Percentiles rank a stretch among this genome's conserved stretches.
Conservation (phyloP, 2,888 invertebrate genomes). For the Encarsia formosa region DNA sequence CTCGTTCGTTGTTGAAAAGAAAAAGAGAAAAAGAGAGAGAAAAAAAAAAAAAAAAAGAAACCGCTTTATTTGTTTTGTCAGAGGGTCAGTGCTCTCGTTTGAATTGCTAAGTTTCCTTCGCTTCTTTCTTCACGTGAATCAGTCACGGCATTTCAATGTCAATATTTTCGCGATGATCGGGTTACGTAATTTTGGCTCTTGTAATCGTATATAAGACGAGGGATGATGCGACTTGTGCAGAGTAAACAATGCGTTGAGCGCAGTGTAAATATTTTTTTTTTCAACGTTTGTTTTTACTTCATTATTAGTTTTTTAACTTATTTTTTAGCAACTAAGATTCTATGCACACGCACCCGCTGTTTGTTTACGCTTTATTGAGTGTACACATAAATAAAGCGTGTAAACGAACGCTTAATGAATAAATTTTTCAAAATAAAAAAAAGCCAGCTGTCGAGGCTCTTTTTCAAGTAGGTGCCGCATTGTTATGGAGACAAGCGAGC, state of each 20-base stretch:
- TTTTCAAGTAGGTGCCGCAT: too few species aligned
- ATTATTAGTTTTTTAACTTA: too few species aligned
- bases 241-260: not conserved
- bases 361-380: too few species aligned
- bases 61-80: not conserved
- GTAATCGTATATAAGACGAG: not conserved
- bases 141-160: too few species aligned
- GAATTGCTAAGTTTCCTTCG: not conserved
- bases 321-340: too few species aligned
- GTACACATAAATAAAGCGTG: too few species aligned
- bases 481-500: too few species aligned
- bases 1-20: not conserved
- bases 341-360: too few species aligned
- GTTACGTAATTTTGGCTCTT: not conserved
- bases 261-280: conserved; percentile 3
- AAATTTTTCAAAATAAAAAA: too few species aligned
- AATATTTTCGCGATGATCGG: not conserved
- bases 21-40: not conserved
- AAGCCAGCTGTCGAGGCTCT: too few species aligned
- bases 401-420: too few species aligned
- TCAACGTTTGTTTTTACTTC: not conserved
- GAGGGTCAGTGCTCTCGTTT: too few species aligned
- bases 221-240: not conserved
- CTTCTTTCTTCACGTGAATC: not conserved
- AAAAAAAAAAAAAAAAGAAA: not conserved